These are phyloP conservation scores for Apoda limacodes DNA, from an alignment of 2,888 invertebrate genomes.

Conservation along the genomic window DNA sequence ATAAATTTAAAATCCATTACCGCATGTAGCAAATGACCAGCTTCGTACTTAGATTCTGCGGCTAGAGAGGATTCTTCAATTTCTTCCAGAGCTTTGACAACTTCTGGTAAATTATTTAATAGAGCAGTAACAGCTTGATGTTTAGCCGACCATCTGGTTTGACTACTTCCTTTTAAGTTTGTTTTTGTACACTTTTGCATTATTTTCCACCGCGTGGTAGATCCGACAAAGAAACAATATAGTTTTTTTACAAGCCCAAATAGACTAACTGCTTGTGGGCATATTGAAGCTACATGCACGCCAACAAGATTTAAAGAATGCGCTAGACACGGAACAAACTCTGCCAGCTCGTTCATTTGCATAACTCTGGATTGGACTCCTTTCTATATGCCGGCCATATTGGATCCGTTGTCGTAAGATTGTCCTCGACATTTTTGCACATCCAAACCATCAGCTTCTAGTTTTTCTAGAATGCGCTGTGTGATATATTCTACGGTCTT, in stretches of 20 bases:
- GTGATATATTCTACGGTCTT: no score
- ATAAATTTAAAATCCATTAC: slow-evolving; percentile 18
- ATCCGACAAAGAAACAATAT: slow-evolving; percentile 22
- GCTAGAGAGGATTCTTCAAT: slow-evolving; percentile 15
- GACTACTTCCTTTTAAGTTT: slow-evolving; percentile 19
- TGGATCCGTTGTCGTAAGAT: slow-evolving; percentile 11
- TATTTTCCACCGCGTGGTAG: slow-evolving; percentile 20
- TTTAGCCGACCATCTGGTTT: slow-evolving; percentile 20
- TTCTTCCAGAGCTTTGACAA: slow-evolving; percentile 16
- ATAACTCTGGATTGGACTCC: slow-evolving; percentile 11
- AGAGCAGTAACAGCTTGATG: slow-evolving; percentile 18
- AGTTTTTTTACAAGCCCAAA: slow-evolving; percentile 24
- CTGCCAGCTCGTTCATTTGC: slow-evolving; percentile 1
- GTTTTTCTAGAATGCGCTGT: slow-evolving; percentile 10
- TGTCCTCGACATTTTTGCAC: slow-evolving; percentile 14
- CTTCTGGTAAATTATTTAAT: slow-evolving; percentile 17
- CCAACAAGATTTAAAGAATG: slow-evolving; percentile 11
- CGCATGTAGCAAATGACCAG: slow-evolving; percentile 16
- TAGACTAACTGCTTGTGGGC: slow-evolving; percentile 21
- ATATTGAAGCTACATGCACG: slow-evolving; percentile 19
- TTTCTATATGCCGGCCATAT: slow-evolving; percentile 4
- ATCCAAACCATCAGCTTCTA: slow-evolving; percentile 6
- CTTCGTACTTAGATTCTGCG: slow-evolving; percentile 19
- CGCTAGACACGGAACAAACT: slow-evolving; percentile 8
- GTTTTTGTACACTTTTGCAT: slow-evolving; percentile 18